Base-by-base conservation (phyloP, 2,113 vertebrate genomes). In the Tiliqua scincoides region DNA sequence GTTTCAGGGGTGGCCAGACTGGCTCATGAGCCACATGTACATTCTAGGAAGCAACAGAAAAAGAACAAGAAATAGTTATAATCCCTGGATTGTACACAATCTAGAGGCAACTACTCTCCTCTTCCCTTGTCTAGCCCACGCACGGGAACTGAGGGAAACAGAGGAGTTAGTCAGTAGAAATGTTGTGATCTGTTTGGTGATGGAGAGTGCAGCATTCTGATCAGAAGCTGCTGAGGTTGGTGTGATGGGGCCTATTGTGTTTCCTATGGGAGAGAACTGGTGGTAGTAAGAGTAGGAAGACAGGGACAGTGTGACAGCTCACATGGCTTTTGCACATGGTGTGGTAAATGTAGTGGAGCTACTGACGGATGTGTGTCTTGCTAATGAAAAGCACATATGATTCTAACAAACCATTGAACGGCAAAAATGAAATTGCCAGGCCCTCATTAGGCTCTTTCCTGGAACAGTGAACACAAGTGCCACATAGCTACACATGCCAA, bases 231-330 rank as follows among this genome's bases (percentile, higher is more conserved):
- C 73, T 83, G 4, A 23, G 8, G 8, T 61, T 73, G n/a, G 8
- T 68, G 35, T 27, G 20, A 10, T 35, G 30, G 32, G 52, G 32
- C 2, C 20, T 8, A 32, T 35, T 21, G 48, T 82, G 77, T 81
- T 40, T 40, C 32, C 1, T 6, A 2, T 14, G 65, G 84, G 89
- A 30, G 27, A 74, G 37, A 68, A 3, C 54, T 30, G 6, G 3
- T 61, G 3, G 10, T 27, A 48, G 57, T n/a, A 12, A 65, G 67
- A 87, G 54, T 0, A 0, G 23, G 2, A 25, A 8, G 43, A 7
- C 27, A 57, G n/a, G 67, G 32, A 52, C 9, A 23, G 27, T 27
- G 7, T 15, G 18, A n/a, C n/a, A n/a, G n/a, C n/a, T n/a, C n/a
- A n/a, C 21, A 32, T 57, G 9, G 4, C 32, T 85, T 57, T 35